Conservation (phyloP, 2,797 vertebrate species). For the Hemibagrus guttatus region DNA sequence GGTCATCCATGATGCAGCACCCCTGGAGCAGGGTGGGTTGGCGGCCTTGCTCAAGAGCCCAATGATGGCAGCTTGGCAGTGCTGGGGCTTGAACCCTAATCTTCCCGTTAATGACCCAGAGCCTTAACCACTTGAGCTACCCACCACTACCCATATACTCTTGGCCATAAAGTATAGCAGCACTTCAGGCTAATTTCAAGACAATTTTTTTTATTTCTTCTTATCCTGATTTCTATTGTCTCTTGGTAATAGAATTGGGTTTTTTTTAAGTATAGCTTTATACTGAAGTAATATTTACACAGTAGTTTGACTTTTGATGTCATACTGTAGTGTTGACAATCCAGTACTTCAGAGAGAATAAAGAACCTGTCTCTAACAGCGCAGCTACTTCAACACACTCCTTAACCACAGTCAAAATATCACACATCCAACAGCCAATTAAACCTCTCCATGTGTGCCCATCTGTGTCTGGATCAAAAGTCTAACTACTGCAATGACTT, state of each 20-base stretch:
- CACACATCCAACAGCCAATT: slow-evolving; percentile 19
- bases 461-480: slow-evolving; percentile 7
- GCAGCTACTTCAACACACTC: slow-evolving; percentile 9
- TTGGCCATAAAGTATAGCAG: neutral
- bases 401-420: slow-evolving; percentile 14
- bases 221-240: neutral
- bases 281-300: neutral
- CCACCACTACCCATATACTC: too few relatives aligned
- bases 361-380: neutral
- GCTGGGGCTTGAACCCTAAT: too few relatives aligned
- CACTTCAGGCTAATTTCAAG: neutral
- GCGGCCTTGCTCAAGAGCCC: too few relatives aligned
- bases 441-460: slow-evolving; percentile 6
- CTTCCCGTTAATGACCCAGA: too few relatives aligned
- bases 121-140: too few relatives aligned
- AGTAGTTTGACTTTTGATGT: neutral
- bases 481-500: slow-evolving; percentile 26
- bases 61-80: too few relatives aligned
- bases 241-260: neutral
- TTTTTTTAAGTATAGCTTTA: neutral
- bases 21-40: too few relatives aligned
- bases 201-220: neutral
- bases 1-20: too few relatives aligned
- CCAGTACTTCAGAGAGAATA: neutral
- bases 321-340: slow-evolving; percentile 9